Percentiles rank a stretch among this genome's conserved stretches.
These are phyloP conservation scores for Leptinotarsa tumamoca DNA, from an alignment of 2,888 invertebrate genomes.

Conservation along the genomic window DNA sequence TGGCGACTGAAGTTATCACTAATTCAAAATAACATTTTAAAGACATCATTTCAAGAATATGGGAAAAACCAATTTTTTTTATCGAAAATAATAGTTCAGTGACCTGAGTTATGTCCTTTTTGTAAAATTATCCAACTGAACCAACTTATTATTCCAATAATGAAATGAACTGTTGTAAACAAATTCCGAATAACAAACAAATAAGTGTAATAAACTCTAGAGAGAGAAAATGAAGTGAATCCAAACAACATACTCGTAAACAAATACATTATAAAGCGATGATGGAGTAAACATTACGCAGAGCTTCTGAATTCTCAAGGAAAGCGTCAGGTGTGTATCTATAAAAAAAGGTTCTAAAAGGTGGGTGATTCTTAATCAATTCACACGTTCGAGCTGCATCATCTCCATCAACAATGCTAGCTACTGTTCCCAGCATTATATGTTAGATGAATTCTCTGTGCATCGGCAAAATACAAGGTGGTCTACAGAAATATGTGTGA, in stretches of 20 bases:
- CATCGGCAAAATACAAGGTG: background rate
- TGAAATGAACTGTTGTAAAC: background rate
- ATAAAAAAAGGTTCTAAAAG: slow-evolving; percentile 29
- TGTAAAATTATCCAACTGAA: too few species aligned
- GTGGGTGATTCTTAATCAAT: slow-evolving; percentile 30
- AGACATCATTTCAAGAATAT: too few species aligned
- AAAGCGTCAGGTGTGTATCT: slow-evolving; percentile 13
- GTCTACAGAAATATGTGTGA: background rate
- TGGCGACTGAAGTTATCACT: too few species aligned
- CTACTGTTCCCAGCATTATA: slow-evolving; percentile 28
- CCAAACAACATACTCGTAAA: slow-evolving; percentile 14
- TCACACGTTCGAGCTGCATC: slow-evolving; percentile 27
- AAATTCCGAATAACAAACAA: slow-evolving; percentile 2
- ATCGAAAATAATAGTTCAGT: too few species aligned
- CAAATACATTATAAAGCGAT: slow-evolving; percentile 27
- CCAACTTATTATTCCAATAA: background rate
- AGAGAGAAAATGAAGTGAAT: slow-evolving; percentile 5
- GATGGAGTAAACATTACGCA: slow-evolving; percentile 22
- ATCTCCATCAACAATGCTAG: slow-evolving; percentile 22
- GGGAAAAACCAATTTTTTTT: too few species aligned
- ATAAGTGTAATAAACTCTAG: slow-evolving; percentile 14
- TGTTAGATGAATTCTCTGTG: slow-evolving; percentile 1
- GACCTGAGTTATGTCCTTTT: too few species aligned
- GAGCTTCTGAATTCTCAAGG: slow-evolving; percentile 21
- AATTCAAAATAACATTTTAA: too few species aligned